Conservation (phyloP, 2,888 invertebrate genomes). For the Amphimallon solstitiale region DNA sequence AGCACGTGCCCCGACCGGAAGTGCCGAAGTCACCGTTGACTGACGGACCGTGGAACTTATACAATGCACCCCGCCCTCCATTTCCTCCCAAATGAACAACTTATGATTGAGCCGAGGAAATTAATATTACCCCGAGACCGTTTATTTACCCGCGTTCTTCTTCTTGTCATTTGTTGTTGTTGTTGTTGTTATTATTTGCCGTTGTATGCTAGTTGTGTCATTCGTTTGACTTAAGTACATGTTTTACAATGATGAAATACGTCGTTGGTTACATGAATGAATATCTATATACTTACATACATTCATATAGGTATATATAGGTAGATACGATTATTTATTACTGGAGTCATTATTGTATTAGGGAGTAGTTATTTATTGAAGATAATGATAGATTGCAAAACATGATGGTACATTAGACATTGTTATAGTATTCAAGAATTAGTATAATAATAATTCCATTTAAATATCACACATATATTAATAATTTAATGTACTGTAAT, state of each 20-base stretch:
- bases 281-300: too few species aligned
- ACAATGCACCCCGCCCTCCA: constrained; percentile 54
- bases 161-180: too few species aligned
- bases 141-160: constrained; percentile 43
- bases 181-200: neutral
- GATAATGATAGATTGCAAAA: too few species aligned
- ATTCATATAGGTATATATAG: too few species aligned
- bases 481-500: too few species aligned
- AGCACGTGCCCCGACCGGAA: constrained; percentile 61
- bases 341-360: too few species aligned
- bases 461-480: too few species aligned
- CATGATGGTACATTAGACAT: too few species aligned
- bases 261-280: neutral
- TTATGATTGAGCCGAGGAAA: constrained; percentile 60
- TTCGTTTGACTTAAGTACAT: constrained; percentile 5
- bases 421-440: too few species aligned
- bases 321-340: too few species aligned
- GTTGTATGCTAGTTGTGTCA: constrained; percentile 6
- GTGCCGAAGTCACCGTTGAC: constrained; percentile 60
- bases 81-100: constrained; percentile 59
- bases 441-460: too few species aligned
- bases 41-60: constrained; percentile 57
- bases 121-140: constrained; percentile 53
- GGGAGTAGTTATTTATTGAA: too few species aligned
- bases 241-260: constrained; percentile 5